phyloP scores from a whole-genome alignment of 2,797 vertebrate species.

The Oryzias sinensis region DNA sequence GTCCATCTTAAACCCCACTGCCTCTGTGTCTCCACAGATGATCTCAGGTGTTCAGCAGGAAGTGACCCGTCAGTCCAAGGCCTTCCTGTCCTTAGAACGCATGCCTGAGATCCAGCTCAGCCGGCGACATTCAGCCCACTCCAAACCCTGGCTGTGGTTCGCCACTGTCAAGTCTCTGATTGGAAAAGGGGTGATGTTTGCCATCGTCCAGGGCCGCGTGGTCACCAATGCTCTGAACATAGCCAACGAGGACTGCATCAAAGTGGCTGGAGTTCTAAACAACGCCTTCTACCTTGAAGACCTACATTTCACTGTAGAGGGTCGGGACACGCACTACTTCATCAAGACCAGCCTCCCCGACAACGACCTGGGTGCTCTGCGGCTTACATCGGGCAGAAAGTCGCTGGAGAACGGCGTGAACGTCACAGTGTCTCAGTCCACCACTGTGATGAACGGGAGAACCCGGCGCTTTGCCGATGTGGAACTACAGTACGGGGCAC shows the following conservation, averaged over 20 bases:
- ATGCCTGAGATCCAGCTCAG: slow-evolving; percentile 94
- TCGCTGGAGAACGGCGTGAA: slow-evolving; percentile 96
- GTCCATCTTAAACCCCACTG: background rate
- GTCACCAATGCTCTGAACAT: slow-evolving; percentile 96
- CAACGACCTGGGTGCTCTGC: slow-evolving; percentile 90
- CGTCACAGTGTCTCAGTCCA: slow-evolving; percentile 95
- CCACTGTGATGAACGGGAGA: slow-evolving; percentile 92
- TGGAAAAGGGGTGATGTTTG: slow-evolving; percentile 97
- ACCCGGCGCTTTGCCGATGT: slow-evolving; percentile 96
- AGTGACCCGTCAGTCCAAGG: slow-evolving; percentile 87
- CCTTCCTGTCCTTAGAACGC: slow-evolving; percentile 95
- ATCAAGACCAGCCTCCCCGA: slow-evolving; percentile 96
- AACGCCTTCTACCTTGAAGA: slow-evolving; percentile 97
- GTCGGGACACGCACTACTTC: slow-evolving; percentile 96
- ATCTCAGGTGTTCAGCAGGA: slow-evolving; percentile 97
- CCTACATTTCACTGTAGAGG: slow-evolving; percentile 94
- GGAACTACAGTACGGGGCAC: slow-evolving; percentile 91
- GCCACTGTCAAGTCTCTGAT: slow-evolving; percentile 92
- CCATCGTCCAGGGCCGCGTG: slow-evolving; percentile 93
- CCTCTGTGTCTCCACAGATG: slow-evolving; percentile 74
- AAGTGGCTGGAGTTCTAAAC: slow-evolving; percentile 95
- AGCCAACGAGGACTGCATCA: slow-evolving; percentile 98
- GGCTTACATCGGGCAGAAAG: slow-evolving; percentile 91
- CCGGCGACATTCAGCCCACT: slow-evolving; percentile 75
- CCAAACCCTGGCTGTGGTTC: slow-evolving; percentile 95